These are phyloP conservation scores for Rhabdornis inornatus DNA, from an alignment of 2,113 vertebrate species.

Conservation along the genomic window DNA sequence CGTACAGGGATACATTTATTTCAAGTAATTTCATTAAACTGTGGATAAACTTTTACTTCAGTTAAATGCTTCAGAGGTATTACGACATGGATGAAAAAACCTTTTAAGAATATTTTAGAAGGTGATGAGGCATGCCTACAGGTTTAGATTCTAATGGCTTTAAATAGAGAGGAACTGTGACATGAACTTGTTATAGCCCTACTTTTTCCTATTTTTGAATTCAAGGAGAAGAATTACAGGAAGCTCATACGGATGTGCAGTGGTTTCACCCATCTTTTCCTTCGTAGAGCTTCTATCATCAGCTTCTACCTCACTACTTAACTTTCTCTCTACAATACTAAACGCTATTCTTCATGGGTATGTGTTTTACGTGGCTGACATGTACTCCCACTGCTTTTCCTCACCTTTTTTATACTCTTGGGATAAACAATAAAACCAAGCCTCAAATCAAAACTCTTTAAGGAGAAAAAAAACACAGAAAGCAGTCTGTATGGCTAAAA, in stretches of 20 bases:
- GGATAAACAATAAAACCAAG: background rate
- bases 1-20: background rate
- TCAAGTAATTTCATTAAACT: background rate
- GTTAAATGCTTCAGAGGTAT: background rate
- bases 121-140: background rate
- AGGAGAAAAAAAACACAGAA: background rate
- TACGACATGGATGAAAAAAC: background rate
- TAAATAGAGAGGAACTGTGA: background rate
- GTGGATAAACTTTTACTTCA: background rate
- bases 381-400: background rate
- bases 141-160: background rate
- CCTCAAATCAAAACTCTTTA: background rate
- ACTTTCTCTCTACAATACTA: too few species aligned
- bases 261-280: background rate
- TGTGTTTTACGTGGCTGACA: accelerated
- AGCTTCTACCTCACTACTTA: background rate
- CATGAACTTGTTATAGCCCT: background rate
- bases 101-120: background rate
- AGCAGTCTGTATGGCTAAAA: accelerated
- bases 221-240: background rate
- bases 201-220: background rate
- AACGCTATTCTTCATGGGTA: accelerated
- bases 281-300: background rate
- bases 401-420: background rate
- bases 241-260: background rate